Percentiles rank a stretch among this genome's conserved stretches.
Conservation (phyloP, 2,888 invertebrate genomes). For the Steromphala cineraria region DNA sequence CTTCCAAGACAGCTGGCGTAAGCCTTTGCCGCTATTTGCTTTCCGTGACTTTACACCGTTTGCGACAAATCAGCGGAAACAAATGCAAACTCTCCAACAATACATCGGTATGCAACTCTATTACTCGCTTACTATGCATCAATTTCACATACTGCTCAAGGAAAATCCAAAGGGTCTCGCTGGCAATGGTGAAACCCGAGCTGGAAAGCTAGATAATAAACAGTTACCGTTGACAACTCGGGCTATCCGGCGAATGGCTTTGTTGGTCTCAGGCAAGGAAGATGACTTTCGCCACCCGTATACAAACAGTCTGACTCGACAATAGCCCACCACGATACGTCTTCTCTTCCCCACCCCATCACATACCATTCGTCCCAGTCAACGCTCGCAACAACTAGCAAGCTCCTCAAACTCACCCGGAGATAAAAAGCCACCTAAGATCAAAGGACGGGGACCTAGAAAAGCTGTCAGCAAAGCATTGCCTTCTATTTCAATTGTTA, state of each 20-base stretch:
- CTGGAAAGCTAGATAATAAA: background rate
- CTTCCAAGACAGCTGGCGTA: conserved; percentile 22
- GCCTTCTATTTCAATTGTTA: background rate
- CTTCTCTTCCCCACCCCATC: background rate
- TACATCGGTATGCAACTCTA: conserved; percentile 25
- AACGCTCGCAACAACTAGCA: background rate
- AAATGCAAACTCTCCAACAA: conserved; percentile 22
- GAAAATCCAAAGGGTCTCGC: background rate
- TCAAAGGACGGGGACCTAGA: background rate
- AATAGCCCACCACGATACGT: conserved; percentile 6
- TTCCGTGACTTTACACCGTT: conserved; percentile 28
- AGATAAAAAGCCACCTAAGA: conserved; percentile 10
- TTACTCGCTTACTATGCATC: conserved; percentile 1
- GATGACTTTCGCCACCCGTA: conserved; percentile 16
- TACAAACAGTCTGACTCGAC: background rate
- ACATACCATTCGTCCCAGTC: conserved; percentile 13
- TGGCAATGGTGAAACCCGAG: background rate
- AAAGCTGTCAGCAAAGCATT: background rate
- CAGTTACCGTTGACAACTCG: conserved; percentile 6
- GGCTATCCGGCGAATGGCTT: background rate
- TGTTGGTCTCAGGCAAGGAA: background rate
- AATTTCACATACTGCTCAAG: background rate
- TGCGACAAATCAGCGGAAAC: conserved; percentile 29
- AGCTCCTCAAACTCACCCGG: background rate
- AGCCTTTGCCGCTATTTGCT: conserved; percentile 22